These are phyloP conservation scores for Melanaphis sacchari DNA, from an alignment of 1,140 invertebrate species.

Conservation along the genomic window DNA sequence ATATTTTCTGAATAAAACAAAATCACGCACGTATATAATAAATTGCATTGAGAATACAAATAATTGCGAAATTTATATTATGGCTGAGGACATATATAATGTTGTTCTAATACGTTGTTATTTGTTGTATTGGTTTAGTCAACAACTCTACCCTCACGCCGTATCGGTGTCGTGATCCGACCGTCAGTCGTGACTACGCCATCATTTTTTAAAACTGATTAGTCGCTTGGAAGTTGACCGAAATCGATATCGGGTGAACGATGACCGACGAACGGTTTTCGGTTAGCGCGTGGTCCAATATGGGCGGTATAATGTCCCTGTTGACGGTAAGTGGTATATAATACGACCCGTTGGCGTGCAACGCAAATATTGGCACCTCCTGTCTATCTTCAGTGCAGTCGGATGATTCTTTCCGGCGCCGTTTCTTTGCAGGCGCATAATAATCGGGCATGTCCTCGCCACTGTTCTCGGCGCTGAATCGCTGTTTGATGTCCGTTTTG, in stretches of 20 bases:
- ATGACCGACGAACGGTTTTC: slow-evolving; percentile 67
- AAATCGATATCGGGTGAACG: slow-evolving; percentile 89
- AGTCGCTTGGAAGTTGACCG: slow-evolving; percentile 76
- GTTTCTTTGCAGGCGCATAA: slow-evolving; percentile 37
- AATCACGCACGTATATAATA: neutral
- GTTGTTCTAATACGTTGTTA: neutral
- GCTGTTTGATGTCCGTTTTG: slow-evolving; percentile 91
- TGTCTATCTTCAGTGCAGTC: slow-evolving; percentile 23
- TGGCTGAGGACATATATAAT: neutral
- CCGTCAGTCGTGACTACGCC: neutral
- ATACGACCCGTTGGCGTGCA: slow-evolving; percentile 86
- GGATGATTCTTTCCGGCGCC: neutral
- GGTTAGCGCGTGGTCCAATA: slow-evolving; percentile 64
- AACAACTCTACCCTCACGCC: too few relatives aligned
- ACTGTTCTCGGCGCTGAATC: slow-evolving; percentile 69
- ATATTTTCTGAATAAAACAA: neutral
- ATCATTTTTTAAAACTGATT: neutral
- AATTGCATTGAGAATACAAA: neutral
- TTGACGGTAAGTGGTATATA: slow-evolving; percentile 92
- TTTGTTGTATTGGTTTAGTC: neutral
- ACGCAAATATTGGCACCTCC: slow-evolving; percentile 77
- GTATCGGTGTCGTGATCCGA: neutral
- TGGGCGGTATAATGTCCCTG: slow-evolving; percentile 75
- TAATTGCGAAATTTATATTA: neutral
- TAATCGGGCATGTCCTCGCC: neutral